Base-by-base conservation (phyloP, 2,888 invertebrate species). In the Stenchaetothrips biformis region DNA sequence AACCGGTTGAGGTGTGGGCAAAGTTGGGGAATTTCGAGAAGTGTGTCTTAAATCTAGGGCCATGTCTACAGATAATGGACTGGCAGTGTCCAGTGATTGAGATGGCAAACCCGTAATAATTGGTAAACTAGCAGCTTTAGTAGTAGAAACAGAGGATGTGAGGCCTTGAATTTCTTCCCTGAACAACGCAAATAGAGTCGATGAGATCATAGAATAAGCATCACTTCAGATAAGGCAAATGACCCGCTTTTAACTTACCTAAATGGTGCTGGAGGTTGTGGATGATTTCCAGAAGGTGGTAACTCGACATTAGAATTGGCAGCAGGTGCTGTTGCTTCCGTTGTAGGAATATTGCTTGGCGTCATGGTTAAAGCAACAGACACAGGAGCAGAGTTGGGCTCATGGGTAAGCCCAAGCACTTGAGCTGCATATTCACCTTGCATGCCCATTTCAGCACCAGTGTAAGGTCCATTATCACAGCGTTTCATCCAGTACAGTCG, bases 371-470 rank as follows among this genome's bases (percentile, higher is more conserved):
- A 78, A 81, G 47, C 62, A 25, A 78, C 7, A 37, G 48, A 16
- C 79, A 25, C 81, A 85, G 84, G 27, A 86, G 83, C 81, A 11
- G 67, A 87, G 86, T 81, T 74, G 16, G 80, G 83, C 82, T 93
- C 92, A 81, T 91, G 91, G 83, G 91, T 91, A 79, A 95, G 88
- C 0, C 95, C 95, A 81, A 96, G 89, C 84, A 96, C 92, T 86
- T 96, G 96, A 47, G 96, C 95, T 79, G 95, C 96, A 88, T 96
- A 97, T 87, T 97, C 97, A 80, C 96, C 95, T 86, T 95, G 95
- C 83, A 95, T 90, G 80, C 93, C 91, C 92, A 96, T 94, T 87
- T 95, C 96, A 0, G 95, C 95, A 4, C 95, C 94, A 48, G 95
- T 96, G 85, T 94, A 97, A 0, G 94, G 93, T 82, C 96, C 95